Conservation (phyloP, 2,113 vertebrate species). For the Oreamnos americanus region DNA sequence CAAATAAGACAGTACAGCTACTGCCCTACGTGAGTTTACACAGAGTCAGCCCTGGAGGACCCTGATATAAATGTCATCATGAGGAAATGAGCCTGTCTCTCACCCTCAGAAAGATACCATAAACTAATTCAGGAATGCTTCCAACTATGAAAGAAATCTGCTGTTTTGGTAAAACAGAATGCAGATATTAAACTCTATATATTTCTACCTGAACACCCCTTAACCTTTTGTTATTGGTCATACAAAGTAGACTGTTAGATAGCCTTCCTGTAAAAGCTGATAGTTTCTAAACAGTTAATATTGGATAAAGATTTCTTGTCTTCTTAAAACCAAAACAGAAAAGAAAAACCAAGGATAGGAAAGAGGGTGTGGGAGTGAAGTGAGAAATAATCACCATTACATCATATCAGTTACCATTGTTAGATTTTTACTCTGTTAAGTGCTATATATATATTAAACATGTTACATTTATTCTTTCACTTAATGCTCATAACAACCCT, state of each 20-base stretch:
- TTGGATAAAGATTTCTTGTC: background rate
- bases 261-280: conserved; percentile 24
- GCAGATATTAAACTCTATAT: background rate
- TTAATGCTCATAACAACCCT: conserved; percentile 6
- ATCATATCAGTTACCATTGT: background rate
- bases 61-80: background rate
- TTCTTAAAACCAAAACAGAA: conserved; percentile 36
- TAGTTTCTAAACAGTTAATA: conserved; percentile 23
- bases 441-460: background rate
- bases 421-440: conserved; percentile 1
- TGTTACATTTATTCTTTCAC: background rate
- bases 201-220: background rate
- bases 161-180: conserved; percentile 31
- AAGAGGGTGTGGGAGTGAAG: background rate
- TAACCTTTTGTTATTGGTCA: background rate
- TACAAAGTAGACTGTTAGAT: background rate
- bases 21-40: background rate
- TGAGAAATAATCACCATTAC: background rate
- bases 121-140: background rate
- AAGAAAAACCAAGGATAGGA: background rate
- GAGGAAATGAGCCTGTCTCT: conserved; percentile 6
- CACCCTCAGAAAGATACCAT: background rate
- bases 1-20: background rate
- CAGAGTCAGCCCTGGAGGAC: background rate
- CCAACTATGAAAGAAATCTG: background rate